These are phyloP conservation scores for Microcebus ravelobensis DNA, from an alignment of 2,113 vertebrate species.

Conservation along the genomic window DNA sequence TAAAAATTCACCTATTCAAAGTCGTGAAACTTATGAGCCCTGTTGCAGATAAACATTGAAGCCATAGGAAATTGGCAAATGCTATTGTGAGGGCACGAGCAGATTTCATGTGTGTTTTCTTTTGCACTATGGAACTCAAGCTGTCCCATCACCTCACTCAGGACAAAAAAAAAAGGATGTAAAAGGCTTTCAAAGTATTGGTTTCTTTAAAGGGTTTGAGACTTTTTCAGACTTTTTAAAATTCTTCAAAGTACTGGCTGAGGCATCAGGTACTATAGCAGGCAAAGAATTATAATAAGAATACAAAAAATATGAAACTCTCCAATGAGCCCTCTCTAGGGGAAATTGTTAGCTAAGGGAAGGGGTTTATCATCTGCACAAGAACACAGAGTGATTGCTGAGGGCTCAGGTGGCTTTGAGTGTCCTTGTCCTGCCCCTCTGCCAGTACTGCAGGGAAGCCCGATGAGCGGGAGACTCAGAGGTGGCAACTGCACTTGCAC, in stretches of 20 bases:
- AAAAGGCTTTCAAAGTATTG: background rate
- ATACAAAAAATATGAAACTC: background rate
- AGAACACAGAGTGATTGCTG: background rate
- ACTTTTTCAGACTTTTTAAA: background rate
- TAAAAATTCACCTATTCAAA: background rate
- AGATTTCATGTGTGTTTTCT: background rate
- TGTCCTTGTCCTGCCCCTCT: background rate
- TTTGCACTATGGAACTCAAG: background rate
- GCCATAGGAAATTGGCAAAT: background rate
- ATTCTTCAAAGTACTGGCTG: background rate
- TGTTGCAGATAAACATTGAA: background rate
- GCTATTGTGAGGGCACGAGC: background rate
- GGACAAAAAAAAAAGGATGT: background rate
- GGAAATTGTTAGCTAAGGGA: background rate
- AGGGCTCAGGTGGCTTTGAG: background rate
- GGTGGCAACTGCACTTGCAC: rapidly evolving
- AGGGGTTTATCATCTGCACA: background rate
- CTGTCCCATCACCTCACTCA: background rate
- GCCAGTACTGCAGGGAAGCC: background rate
- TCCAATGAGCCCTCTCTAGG: background rate
- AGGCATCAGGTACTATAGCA: background rate
- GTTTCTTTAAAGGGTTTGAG: background rate
- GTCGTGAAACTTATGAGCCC: background rate
- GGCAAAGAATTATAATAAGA: background rate
- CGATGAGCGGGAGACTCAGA: rapidly evolving